Conservation (phyloP, 1,140 invertebrate species). For the roundworm (Caenorhabditis elegans) region WBcel235 BX284604.4:13788501-13789000, state of each 20-base stretch:
- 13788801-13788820: background rate
- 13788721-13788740: background rate
- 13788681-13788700: background rate
- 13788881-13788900: background rate
- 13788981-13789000: too few species aligned
- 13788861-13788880: background rate
- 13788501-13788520: slow-evolving; percentile 15
- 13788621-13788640: background rate
- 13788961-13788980: too few species aligned
- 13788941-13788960: too few species aligned
- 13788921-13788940: too few species aligned
- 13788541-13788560: background rate
- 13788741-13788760: background rate
- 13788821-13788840: background rate
- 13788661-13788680: background rate
- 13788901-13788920: background rate
- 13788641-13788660: background rate
- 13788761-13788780: background rate
- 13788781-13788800: too few species aligned
- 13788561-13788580: background rate
- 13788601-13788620: too few species aligned
- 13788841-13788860: background rate
- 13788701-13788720: background rate
- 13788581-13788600: background rate
- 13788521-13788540: background rate